Conservation (phyloP, 2,797 vertebrate genomes). For the Hypotaenidia philippensis region DNA sequence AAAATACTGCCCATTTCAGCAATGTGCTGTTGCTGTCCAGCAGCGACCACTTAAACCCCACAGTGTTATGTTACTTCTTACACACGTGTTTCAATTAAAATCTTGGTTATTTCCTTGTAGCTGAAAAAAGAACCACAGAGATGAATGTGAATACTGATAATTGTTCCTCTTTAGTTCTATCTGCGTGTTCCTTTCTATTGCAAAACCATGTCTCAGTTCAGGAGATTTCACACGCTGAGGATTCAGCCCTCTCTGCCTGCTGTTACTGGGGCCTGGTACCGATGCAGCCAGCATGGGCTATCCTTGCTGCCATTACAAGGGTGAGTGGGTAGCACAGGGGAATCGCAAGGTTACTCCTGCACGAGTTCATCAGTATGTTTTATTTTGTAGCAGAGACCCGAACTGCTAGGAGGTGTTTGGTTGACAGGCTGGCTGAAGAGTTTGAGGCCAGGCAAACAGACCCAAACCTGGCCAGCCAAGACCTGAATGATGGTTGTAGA, state of each 20-base stretch:
- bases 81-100: not conserved
- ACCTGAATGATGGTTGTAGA: not conserved
- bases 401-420: not conserved
- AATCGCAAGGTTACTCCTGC: rapidly evolving
- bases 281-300: not conserved
- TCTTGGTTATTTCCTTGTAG: not conserved
- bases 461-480: not conserved
- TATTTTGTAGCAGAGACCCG: not conserved
- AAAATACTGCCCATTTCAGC: not conserved
- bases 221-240: not conserved
- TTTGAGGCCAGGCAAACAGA: not conserved
- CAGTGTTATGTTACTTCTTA: not conserved
- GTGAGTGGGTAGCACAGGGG: rapidly evolving
- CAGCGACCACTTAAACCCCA: not conserved
- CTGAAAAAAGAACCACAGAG: not conserved
- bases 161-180: not conserved
- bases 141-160: not conserved
- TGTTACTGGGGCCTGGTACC: not conserved
- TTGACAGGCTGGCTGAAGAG: not conserved
- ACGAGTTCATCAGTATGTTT: not conserved
- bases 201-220: not conserved
- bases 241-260: not conserved
- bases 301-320: not conserved
- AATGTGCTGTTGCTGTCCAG: not conserved
- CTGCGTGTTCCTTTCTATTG: not conserved